Base-by-base conservation (phyloP, 2,888 invertebrate genomes). In the Globia sparganii region DNA sequence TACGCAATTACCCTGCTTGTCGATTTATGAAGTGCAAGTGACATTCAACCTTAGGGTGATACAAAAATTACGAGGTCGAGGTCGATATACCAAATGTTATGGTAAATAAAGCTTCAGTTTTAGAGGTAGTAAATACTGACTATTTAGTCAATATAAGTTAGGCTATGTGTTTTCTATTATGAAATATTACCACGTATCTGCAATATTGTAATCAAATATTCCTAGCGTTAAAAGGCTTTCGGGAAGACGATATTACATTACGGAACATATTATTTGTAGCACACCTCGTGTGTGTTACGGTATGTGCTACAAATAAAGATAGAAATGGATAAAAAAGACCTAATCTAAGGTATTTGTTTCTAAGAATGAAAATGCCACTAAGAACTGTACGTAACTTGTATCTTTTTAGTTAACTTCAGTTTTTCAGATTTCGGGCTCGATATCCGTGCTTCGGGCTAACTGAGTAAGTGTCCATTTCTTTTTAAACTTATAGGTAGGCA, bases 141-240 rank as follows among this genome's bases (percentile, higher is more conserved):
- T 67, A 28, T 49, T 66, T 46, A 49, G 64, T 31, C 13, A 56
- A 28, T n/a, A 56, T 34, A n/a, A 11, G 21, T 68, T 62, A 18
- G 18, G 28, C 13, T 49, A 31, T 65, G 56, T 56, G 59, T 75
- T 53, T 58, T 67, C 28, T 70, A 58, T 46, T 64, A 68, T 15
- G 28, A 49, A 65, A 64, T 71, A 59, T 68, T 62, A 59, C 37
- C 53, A 82, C 37, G 18, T 65, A 61, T 13, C 11, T 11, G 31
- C 49, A 72, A 25, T 65, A 62, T 70, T 73, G 72, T 79, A 77
- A 62, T 70, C 37, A 70, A 83, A 83, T 72, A 79, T 73, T 64
- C 4, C 9, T 40, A 61, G 53, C 69, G 66, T 64, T 75, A 68
- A 59, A 74, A 74, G 62, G 67, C 25, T 79, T 67, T 83, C 59